phyloP scores from a whole-genome alignment of 2,888 invertebrate genomes.

The Leptopilina drosophilae region DNA sequence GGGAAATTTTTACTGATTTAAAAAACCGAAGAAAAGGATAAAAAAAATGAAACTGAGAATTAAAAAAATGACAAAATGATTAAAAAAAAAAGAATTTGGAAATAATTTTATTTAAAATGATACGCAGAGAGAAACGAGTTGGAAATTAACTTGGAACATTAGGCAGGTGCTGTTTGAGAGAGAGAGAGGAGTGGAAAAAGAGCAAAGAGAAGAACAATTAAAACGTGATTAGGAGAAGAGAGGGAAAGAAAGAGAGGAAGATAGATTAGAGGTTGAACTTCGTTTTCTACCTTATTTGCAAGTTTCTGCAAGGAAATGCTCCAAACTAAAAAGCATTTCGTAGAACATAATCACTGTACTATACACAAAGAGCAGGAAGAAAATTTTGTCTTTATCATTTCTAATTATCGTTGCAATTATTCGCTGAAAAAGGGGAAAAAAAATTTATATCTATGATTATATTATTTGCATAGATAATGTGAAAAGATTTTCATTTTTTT shows the following conservation, averaged over 20 bases:
- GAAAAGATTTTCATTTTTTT: background rate
- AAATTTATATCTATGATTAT: slow-evolving; percentile 4
- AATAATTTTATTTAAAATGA: too few species aligned
- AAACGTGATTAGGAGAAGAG: slow-evolving; percentile 31
- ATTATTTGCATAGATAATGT: background rate
- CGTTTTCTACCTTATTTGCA: slow-evolving; percentile 26
- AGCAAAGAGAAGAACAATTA: slow-evolving; percentile 35
- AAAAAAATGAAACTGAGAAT: too few species aligned
- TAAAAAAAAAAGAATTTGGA: too few species aligned
- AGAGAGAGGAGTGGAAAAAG: background rate
- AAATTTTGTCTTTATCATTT: slow-evolving; percentile 6
- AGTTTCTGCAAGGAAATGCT: slow-evolving; percentile 27
- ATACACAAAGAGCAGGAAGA: slow-evolving; percentile 19
- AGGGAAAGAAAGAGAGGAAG: background rate
- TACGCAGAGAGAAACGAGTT: background rate
- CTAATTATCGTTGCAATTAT: background rate
- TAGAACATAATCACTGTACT: slow-evolving; percentile 1
- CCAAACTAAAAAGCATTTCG: slow-evolving; percentile 15
- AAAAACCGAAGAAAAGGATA: too few species aligned
- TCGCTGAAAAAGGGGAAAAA: too few species aligned
- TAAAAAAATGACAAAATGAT: too few species aligned
- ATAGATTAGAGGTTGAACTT: slow-evolving; percentile 36
- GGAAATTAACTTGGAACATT: background rate
- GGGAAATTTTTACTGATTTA: too few species aligned
- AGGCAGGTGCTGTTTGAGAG: background rate